A percentile compares a stretch with the other conserved stretches of the same genome.
Evolutionary conservation across 2,797 vertebrate species (phyloP).

Genomic region (Mycteria americana): DNA sequence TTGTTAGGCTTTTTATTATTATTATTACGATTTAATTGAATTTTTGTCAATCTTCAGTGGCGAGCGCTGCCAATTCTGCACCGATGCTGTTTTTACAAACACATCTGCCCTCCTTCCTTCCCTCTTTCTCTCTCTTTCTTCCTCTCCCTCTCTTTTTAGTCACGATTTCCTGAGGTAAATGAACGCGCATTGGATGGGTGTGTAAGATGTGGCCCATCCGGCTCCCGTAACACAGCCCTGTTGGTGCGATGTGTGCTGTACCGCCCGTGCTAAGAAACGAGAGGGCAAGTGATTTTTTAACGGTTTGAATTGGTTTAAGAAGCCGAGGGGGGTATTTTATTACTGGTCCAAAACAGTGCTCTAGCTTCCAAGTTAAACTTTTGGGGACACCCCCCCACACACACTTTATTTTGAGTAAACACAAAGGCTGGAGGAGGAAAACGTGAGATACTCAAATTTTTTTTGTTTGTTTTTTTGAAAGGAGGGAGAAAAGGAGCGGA

Average conservation of each 20-base stretch:
- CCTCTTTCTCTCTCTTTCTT: not conserved
- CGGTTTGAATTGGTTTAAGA: not conserved
- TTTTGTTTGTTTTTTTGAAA: not conserved
- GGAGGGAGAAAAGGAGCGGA: not conserved
- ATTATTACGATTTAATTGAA: not conserved
- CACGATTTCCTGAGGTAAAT: conserved; percentile 4
- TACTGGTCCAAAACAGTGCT: not conserved
- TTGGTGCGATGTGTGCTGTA: not conserved
- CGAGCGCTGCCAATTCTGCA: not conserved
- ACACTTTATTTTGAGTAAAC: not conserved
- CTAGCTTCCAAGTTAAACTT: not conserved
- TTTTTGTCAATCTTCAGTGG: not conserved
- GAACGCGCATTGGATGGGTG: not conserved
- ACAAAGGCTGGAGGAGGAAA: not conserved
- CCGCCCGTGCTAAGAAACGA: not conserved
- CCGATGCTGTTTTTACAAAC: not conserved
- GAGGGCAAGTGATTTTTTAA: not conserved
- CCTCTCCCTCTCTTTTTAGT: not conserved
- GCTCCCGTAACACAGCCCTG: not conserved
- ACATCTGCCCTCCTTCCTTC: not conserved
- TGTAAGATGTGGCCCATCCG: conserved; percentile 11
- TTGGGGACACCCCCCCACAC: not conserved
- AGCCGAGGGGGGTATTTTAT: not conserved
- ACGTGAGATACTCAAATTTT: not conserved
- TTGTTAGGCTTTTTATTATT: not conserved